Evolutionary conservation across 2,113 vertebrate species (phyloP), one percentile per base, ranked within the genome.

Genomic region (Oryzias celebensis): DNA sequence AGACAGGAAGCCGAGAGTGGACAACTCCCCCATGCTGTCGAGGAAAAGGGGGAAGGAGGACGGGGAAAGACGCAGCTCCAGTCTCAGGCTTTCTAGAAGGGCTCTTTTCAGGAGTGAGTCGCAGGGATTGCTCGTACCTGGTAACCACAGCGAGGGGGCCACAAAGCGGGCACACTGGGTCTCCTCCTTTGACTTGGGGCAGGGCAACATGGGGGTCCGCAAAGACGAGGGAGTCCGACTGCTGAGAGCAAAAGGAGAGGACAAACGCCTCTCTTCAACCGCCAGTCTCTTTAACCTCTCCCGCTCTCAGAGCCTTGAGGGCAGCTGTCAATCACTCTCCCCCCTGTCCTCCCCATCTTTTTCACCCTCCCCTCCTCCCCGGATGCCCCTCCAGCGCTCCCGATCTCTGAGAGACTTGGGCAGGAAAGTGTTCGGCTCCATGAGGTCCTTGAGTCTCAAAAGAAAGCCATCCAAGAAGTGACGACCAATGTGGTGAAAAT

Each of bases 371-470:
- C 91, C 90, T 45, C 88, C 91, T 7, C 78, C 77, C 1, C 76
- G 78, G 55, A 77, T 76, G 31, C 75, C 87, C 52, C 86, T 93
- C 23, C 90, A 88, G 36, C 91, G 93, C 41, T 92, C 92, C 42
- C 82, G 86, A 18, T 94, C 93, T 0, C 87, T 94, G 64, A 91
- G 91, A 57, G 93, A 94, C 77, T 85, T 94, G 63, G 92, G 92
- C 45, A 90, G 89, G 67, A 90, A 83, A 60, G 79, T 94, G 44
- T 93, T 93, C 58, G 89, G 92, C 58, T 93, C 92, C 13, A 87
- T 94, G 88, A 87, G 91, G 73, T 92, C 92, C 0, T 86, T 92
- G 4, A 91, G 90, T 71, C 91, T 92, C 59, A 92, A 91, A 76
- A 85, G 84, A 42, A 90, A 91, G 65, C 80, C 90, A 26, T 81